Evolutionary conservation across 2,113 vertebrate genomes (phyloP).

Genomic region (Ptyas mucosa): DNA sequence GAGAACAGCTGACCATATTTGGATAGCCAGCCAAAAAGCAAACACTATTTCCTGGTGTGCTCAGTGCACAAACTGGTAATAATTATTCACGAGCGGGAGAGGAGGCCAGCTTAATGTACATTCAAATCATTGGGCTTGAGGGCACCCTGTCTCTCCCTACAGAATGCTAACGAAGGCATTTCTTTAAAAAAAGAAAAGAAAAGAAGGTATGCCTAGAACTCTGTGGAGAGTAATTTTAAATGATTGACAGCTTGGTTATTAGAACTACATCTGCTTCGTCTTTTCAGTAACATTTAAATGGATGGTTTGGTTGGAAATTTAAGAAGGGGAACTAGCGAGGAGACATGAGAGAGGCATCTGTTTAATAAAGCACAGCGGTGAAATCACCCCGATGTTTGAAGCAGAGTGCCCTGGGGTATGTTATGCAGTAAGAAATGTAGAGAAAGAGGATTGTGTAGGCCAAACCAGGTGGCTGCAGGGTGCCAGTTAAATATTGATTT

Average conservation of each 20-base stretch:
- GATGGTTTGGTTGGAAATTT: constrained; percentile 61
- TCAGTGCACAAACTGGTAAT: constrained; percentile 53
- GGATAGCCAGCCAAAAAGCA: constrained; percentile 56
- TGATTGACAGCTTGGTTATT: constrained; percentile 69
- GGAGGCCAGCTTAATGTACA: constrained; percentile 11
- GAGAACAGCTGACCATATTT: constrained; percentile 51
- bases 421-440: constrained; percentile 46
- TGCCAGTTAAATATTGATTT: constrained; percentile 62
- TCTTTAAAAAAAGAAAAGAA: background rate
- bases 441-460: constrained; percentile 49
- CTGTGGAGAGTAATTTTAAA: constrained; percentile 66
- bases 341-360: constrained; percentile 66
- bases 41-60: constrained; percentile 51
- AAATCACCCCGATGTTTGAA: background rate
- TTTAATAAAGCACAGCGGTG: constrained; percentile 47
- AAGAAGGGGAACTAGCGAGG: constrained; percentile 48
- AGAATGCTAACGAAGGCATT: constrained; percentile 52
- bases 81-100: constrained; percentile 55
- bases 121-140: constrained; percentile 60
- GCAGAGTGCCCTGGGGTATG: constrained; percentile 25
- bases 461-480: constrained; percentile 62
- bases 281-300: constrained; percentile 66
- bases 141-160: constrained; percentile 52
- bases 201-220: constrained; percentile 60
- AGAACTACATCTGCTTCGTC: constrained; percentile 55